Conservation (phyloP, 2,113 vertebrate species). For the Gobius niger region DNA sequence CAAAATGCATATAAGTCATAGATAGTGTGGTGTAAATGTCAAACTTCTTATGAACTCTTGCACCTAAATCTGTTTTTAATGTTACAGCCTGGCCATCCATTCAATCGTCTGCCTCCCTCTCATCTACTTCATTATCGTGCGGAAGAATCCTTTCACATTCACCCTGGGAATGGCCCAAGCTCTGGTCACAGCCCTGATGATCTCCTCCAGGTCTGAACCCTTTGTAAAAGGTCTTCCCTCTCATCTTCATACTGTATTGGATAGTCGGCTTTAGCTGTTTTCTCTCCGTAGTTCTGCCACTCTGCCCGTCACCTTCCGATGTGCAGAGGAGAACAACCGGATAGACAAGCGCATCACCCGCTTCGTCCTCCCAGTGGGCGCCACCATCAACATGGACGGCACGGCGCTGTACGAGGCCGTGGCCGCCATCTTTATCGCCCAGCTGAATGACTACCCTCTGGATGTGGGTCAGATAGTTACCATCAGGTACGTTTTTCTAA, state of each 20-base stretch:
- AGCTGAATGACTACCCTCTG: slow-evolving; percentile 86
- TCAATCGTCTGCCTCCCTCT: slow-evolving; percentile 85
- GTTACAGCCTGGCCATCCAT: slow-evolving; percentile 89
- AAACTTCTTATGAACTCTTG: neutral
- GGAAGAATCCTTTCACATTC: slow-evolving; percentile 93
- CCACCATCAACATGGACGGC: slow-evolving; percentile 99
- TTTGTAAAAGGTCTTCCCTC: neutral
- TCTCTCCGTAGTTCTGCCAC: slow-evolving; percentile 86
- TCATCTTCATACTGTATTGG: neutral
- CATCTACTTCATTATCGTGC: slow-evolving; percentile 89
- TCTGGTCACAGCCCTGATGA: slow-evolving; percentile 83
- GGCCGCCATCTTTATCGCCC: slow-evolving; percentile 95
- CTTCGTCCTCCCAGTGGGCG: slow-evolving; percentile 94
- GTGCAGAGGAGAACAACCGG: slow-evolving; percentile 91
- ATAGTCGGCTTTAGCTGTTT: neutral
- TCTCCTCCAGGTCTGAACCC: slow-evolving; percentile 58
- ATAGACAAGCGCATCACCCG: slow-evolving; percentile 96
- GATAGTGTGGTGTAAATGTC: neutral
- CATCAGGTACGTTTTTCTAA: slow-evolving; percentile 83
- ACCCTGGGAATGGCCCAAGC: slow-evolving; percentile 95
- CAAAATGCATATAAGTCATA: too few relatives aligned
- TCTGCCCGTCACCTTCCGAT: slow-evolving; percentile 95
- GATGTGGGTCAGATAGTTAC: slow-evolving; percentile 91
- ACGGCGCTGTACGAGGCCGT: slow-evolving; percentile 97
- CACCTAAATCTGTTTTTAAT: neutral